Evolutionary conservation across 2,888 invertebrate species (phyloP).

Genomic region (Lithosia quadra): DNA sequence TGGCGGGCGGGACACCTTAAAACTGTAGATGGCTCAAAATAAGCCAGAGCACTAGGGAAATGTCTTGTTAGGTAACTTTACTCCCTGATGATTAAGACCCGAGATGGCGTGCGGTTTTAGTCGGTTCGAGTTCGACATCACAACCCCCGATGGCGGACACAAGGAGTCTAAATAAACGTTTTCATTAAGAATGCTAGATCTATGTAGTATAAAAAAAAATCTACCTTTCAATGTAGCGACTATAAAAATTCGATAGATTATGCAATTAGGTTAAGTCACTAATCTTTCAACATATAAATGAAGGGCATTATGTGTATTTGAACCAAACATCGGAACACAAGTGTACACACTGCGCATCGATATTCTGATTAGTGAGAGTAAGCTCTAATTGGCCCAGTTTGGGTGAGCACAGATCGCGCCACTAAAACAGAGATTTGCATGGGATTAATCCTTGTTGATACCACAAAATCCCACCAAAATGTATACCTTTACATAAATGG

Average conservation of each 20-base stretch:
- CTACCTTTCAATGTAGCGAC: no score
- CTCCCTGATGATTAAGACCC: no score
- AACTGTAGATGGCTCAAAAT: no score
- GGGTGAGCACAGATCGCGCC: slow-evolving; percentile 73
- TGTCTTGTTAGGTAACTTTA: no score
- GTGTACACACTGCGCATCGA: slow-evolving; percentile 54
- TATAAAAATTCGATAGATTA: neutral
- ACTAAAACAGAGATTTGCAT: slow-evolving; percentile 83
- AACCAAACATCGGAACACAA: slow-evolving; percentile 27
- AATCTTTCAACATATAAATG: neutral
- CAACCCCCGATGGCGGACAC: no score
- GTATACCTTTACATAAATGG: slow-evolving; percentile 76
- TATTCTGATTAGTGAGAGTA: slow-evolving; percentile 74
- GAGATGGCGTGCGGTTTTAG: no score
- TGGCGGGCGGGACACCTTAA: no score
- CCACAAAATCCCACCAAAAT: slow-evolving; percentile 70
- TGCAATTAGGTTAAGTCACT: neutral
- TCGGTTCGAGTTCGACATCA: no score
- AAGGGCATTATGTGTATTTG: slow-evolving; percentile 29
- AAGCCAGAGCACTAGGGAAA: no score
- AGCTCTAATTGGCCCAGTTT: slow-evolving; percentile 84
- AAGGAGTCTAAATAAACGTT: no score
- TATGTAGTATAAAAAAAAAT: no score
- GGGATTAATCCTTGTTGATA: slow-evolving; percentile 78
- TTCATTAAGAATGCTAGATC: no score